Percentiles rank a stretch among this genome's conserved stretches.
These are phyloP conservation scores for Odontamblyopus lacepedii DNA, from an alignment of 2,797 vertebrate species.

Conservation along the genomic window DNA sequence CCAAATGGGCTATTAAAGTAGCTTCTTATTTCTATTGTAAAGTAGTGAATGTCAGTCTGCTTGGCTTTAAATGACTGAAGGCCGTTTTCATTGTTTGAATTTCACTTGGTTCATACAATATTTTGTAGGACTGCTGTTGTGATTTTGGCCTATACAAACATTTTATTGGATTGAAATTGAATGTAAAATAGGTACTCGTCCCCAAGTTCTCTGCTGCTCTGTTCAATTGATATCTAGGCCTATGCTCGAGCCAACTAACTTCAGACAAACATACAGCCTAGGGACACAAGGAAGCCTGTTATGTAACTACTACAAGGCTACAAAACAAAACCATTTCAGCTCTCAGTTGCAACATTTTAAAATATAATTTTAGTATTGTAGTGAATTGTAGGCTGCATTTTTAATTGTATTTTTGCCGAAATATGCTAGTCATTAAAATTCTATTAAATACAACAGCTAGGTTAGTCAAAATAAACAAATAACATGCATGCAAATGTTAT, in stretches of 20 bases:
- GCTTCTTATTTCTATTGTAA: neutral
- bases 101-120: too few species aligned
- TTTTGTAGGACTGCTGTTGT: too few species aligned
- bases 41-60: too few species aligned
- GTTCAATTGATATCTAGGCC: slow-evolving; percentile 3
- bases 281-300: slow-evolving; percentile 53
- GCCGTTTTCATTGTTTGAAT: too few species aligned
- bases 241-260: neutral
- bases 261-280: slow-evolving; percentile 24
- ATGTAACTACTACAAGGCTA: slow-evolving; percentile 48
- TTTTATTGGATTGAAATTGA: too few species aligned
- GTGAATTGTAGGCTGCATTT: neutral
- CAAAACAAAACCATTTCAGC: slow-evolving; percentile 6
- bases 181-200: neutral
- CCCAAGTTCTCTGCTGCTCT: neutral
- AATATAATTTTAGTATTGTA: neutral
- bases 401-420: neutral
- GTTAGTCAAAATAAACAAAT: neutral
- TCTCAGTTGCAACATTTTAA: neutral
- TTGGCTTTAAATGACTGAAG: too few species aligned
- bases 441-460: neutral
- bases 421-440: neutral
- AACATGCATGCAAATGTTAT: too few species aligned
- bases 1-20: neutral
- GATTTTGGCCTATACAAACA: too few species aligned